Percentiles rank a stretch among this genome's conserved stretches.
phyloP scores from a whole-genome alignment of 2,113 vertebrate genomes.

The Prolemur simus region DNA sequence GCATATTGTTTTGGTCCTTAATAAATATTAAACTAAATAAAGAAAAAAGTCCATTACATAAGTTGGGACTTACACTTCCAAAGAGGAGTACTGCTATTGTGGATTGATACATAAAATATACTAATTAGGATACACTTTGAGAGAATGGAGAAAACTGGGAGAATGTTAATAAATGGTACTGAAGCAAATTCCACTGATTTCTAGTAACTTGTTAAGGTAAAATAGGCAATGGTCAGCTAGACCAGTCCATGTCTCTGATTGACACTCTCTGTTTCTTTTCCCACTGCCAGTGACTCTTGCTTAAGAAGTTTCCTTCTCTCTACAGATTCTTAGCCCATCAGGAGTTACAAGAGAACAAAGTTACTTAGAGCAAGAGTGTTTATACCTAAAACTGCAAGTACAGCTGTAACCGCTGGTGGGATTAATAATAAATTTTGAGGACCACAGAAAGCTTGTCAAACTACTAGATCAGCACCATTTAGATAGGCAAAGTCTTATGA shows the following conservation, averaged over 20 bases:
- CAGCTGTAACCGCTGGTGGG: not conserved
- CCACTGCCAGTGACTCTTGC: not conserved
- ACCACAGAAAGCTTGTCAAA: not conserved
- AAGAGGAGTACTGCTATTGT: not conserved
- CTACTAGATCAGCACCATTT: not conserved
- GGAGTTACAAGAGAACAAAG: not conserved
- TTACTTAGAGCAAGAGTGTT: not conserved
- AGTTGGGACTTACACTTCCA: not conserved
- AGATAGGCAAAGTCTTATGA: not conserved
- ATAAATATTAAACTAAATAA: not conserved
- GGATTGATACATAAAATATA: not conserved
- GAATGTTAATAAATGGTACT: not conserved
- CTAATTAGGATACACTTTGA: not conserved
- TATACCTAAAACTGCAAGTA: not conserved
- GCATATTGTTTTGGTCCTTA: not conserved
- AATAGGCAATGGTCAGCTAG: not conserved
- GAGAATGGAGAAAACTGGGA: not conserved
- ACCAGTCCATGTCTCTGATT: not conserved
- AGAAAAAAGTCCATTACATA: not conserved
- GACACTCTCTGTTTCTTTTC: not conserved
- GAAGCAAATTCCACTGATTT: not conserved
- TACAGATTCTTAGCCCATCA: not conserved
- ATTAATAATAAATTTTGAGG: not conserved
- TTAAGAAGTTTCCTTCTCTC: not conserved
- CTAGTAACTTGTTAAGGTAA: not conserved